Conservation (phyloP, 2,113 vertebrate genomes). For the Ondatra zibethicus region DNA sequence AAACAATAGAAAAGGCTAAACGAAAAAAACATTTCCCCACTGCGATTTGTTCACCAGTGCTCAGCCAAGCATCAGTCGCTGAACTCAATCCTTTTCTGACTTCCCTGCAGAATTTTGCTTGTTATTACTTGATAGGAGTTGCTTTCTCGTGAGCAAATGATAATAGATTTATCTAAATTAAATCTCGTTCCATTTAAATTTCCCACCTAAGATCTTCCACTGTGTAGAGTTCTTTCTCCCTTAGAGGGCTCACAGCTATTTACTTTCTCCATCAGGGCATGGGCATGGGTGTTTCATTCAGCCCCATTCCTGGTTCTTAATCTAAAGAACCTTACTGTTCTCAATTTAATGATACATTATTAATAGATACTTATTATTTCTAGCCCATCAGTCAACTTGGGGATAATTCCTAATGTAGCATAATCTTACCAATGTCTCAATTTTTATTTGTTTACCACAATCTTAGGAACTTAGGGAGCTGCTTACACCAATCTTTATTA, state of each 20-base stretch:
- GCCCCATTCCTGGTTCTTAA: neutral
- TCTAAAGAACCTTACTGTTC: slow-evolving; percentile 30
- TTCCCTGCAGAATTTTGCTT: slow-evolving; percentile 63
- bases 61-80: slow-evolving; percentile 33
- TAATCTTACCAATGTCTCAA: slow-evolving; percentile 51
- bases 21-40: slow-evolving; percentile 5
- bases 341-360: slow-evolving; percentile 59
- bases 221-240: slow-evolving; percentile 79
- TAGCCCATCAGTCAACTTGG: slow-evolving; percentile 54
- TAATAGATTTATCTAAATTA: slow-evolving; percentile 83
- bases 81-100: slow-evolving; percentile 5
- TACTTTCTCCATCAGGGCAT: slow-evolving; percentile 75
- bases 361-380: slow-evolving; percentile 67
- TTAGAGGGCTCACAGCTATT: slow-evolving; percentile 79
- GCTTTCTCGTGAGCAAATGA: slow-evolving; percentile 80
- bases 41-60: neutral
- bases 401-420: slow-evolving; percentile 52
- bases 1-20: slow-evolving; percentile 6
- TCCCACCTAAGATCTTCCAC: slow-evolving; percentile 77
- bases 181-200: slow-evolving; percentile 81
- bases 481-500: slow-evolving; percentile 45
- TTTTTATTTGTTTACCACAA: slow-evolving; percentile 60
- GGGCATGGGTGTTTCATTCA: slow-evolving; percentile 65
- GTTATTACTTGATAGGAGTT: slow-evolving; percentile 76
- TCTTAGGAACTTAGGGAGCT: neutral